A percentile compares a stretch with the other conserved stretches of the same genome.
Evolutionary conservation across 2,888 invertebrate species (phyloP).

Genomic region (Conchocele bisecta): DNA sequence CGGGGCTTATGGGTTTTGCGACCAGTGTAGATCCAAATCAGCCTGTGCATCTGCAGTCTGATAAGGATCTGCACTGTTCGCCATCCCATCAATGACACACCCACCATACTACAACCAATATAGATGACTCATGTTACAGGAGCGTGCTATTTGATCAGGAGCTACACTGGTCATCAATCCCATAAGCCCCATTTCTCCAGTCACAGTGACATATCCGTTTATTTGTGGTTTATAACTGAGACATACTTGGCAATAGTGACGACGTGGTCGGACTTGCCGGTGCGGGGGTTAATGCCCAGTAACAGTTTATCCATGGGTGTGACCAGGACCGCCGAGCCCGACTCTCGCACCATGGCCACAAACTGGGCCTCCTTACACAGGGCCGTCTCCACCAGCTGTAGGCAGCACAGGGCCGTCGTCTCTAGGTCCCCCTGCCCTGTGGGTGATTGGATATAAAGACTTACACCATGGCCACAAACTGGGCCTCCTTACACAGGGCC

Average conservation of each 20-base stretch:
- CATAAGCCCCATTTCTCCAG: too few relatives aligned
- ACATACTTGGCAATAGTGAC: slow-evolving; percentile 88
- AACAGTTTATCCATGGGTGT: slow-evolving; percentile 92
- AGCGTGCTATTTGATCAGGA: too few relatives aligned
- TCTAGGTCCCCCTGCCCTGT: slow-evolving; percentile 86
- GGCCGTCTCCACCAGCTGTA: slow-evolving; percentile 90
- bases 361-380: slow-evolving; percentile 89
- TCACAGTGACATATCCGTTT: too few relatives aligned
- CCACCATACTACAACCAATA: too few relatives aligned
- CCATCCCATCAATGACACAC: too few relatives aligned
- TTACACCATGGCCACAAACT: slow-evolving; percentile 85
- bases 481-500: slow-evolving; percentile 89
- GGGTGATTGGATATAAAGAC: background rate
- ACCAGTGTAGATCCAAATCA: too few relatives aligned
- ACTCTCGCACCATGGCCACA: slow-evolving; percentile 86
- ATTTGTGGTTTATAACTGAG: too few relatives aligned
- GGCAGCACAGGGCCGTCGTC: slow-evolving; percentile 87
- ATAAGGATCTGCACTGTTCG: too few relatives aligned
- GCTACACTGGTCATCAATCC: too few relatives aligned
- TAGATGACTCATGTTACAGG: too few relatives aligned
- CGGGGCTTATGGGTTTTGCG: too few relatives aligned
- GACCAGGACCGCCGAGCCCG: slow-evolving; percentile 85
- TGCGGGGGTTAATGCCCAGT: slow-evolving; percentile 89
- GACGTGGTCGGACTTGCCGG: slow-evolving; percentile 90
- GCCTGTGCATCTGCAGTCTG: too few relatives aligned